phyloP scores from a whole-genome alignment of 2,113 vertebrate species.

The Sorex araneus region DNA sequence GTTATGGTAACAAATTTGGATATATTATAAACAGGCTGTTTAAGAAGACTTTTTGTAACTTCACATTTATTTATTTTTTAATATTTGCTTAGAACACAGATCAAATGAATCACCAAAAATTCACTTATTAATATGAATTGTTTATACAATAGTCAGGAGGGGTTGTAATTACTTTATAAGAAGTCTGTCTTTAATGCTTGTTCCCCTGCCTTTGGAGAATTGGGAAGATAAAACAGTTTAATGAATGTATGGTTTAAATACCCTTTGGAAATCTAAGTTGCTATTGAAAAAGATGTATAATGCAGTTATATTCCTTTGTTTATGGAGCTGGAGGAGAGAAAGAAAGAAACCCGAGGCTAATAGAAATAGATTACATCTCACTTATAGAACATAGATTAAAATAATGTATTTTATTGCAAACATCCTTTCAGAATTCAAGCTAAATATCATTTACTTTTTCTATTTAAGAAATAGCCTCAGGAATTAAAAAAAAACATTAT shows the following conservation, averaged over 20 bases:
- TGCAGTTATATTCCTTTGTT: conserved; percentile 75
- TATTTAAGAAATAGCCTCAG: conserved; percentile 78
- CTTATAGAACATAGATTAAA: conserved; percentile 79
- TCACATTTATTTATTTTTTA: background rate
- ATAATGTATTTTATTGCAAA: conserved; percentile 78
- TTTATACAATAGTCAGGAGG: conserved; percentile 9
- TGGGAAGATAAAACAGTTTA: conserved; percentile 71
- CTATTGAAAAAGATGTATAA: conserved; percentile 62
- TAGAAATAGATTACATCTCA: conserved; percentile 77
- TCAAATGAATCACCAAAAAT: conserved; percentile 30
- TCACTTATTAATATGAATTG: conserved; percentile 55
- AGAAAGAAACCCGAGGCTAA: conserved; percentile 73
- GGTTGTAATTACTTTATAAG: conserved; percentile 40
- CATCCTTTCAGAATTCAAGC: conserved; percentile 78
- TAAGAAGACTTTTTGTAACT: background rate
- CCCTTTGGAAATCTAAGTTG: conserved; percentile 71
- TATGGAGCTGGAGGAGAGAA: conserved; percentile 49
- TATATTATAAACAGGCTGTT: conserved; percentile 24
- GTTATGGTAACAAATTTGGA: background rate
- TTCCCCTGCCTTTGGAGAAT: conserved; percentile 35
- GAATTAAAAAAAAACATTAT: conserved; percentile 78
- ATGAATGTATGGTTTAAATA: conserved; percentile 75
- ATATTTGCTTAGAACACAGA: conserved; percentile 19
- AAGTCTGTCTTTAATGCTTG: background rate
- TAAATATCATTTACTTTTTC: conserved; percentile 81